Percentiles rank a stretch among this genome's conserved stretches.
Conservation (phyloP, 2,797 vertebrate species). For the Pseudopleuronectes americanus region DNA sequence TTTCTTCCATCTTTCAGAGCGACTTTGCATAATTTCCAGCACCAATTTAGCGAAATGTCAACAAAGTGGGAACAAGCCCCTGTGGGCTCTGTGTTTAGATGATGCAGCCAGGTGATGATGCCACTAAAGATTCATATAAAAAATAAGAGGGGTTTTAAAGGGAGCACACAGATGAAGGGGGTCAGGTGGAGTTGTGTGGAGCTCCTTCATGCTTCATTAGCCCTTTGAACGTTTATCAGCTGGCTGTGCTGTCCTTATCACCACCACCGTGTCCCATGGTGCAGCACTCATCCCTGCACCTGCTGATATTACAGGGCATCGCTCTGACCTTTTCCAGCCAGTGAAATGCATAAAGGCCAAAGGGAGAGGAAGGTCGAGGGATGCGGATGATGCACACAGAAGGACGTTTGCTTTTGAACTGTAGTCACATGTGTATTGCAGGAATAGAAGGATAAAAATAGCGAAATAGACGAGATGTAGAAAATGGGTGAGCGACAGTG, state of each 20-base stretch:
- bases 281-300: constrained; percentile 4
- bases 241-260: constrained; percentile 34
- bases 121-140: neutral
- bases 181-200: constrained; percentile 18
- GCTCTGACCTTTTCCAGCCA: constrained; percentile 25
- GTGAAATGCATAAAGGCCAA: constrained; percentile 1
- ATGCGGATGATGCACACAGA: neutral
- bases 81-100: neutral
- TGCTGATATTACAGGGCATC: constrained; percentile 37
- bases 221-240: constrained; percentile 56
- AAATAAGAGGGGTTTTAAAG: constrained; percentile 1
- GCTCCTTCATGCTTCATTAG: constrained; percentile 68
- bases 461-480: constrained; percentile 26
- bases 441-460: neutral
- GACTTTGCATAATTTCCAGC: neutral
- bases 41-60: neutral
- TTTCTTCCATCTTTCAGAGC: constrained; percentile 23
- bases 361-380: neutral
- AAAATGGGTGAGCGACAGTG: constrained; percentile 39
- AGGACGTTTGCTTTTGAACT: neutral
- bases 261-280: constrained; percentile 24
- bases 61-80: neutral
- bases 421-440: neutral
- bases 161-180: constrained; percentile 10
- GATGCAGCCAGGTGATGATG: constrained; percentile 14